Base-by-base conservation (phyloP, 2,888 invertebrate genomes). In the Drosophila mercatorum region DNA sequence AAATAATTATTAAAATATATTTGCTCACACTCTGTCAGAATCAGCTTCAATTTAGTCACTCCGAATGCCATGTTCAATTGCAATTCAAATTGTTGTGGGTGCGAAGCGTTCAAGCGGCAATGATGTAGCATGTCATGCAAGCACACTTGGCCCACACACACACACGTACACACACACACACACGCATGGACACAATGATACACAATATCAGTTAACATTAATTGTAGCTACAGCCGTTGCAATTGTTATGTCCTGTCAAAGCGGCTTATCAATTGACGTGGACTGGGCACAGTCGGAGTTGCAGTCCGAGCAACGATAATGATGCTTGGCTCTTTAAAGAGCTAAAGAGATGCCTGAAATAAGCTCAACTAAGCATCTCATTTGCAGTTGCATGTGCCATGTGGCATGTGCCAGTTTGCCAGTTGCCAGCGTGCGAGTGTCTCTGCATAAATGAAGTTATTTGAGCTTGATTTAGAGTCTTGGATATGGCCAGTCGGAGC, bases 41-140 rank as follows among this genome's bases (percentile, higher is more conserved):
- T 34, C 14, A 3, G 49, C 10, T 34, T 31, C 31, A 49, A 49
- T 5, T 28, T 26, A 26, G 14, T n/a, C 28, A n/a, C 10, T n/a
- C 28, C 10, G 28, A 5, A 14, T 49, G 49, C 10, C 49, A 51
- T 51, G 17, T 51, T 17, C 34, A 51, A 51, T 51, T 51, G 17
- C 17, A 17, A 22, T 51, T 34, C 3, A 51, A 34, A 51, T 12
- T 36, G 34, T 36, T 51, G n/a, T 51, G 51, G 51, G 51, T 47
- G 10, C 46, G 28, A 26, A 46, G 46, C 58, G 46, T 26, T 38
- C 36, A 38, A 28, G 38, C 46, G 58, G 46, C 46, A 72, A 72
- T 71, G 71, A 66, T 68, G 76, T 66, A 68, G 65, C 78, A 72
- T 65, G 68, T 72, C 60, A 77, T 63, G 67, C 53, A 72, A 49